These are phyloP conservation scores for Rhabdophis nuchalis DNA, from an alignment of 2,797 vertebrate genomes.

Conservation along the genomic window DNA sequence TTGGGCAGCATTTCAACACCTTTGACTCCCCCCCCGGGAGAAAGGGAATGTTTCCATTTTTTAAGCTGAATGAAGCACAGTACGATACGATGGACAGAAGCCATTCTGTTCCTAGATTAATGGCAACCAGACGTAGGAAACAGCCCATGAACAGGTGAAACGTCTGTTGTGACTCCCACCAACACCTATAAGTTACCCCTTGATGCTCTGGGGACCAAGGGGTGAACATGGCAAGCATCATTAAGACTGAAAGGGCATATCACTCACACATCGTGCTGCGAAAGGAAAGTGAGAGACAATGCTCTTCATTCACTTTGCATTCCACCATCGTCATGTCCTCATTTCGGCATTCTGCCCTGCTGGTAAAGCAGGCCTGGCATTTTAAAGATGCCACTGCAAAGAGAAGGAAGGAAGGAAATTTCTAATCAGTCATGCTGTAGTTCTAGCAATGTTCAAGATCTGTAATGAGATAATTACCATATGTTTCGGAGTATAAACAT, in stretches of 20 bases:
- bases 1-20: too few relatives aligned
- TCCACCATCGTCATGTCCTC: not conserved
- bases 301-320: not conserved
- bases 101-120: not conserved
- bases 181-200: not conserved
- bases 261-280: not conserved
- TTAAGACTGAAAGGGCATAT: not conserved
- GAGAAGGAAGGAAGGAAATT: not conserved
- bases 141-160: not conserved
- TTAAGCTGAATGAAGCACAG: not conserved
- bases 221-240: not conserved
- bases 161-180: not conserved
- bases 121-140: not conserved
- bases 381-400: not conserved
- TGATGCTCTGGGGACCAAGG: not conserved
- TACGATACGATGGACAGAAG: not conserved
- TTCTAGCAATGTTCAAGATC: not conserved
- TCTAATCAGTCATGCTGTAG: not conserved
- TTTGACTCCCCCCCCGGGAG: not conserved
- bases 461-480: not conserved
- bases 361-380: not conserved
- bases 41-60: not conserved
- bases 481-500: too few relatives aligned
- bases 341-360: not conserved
- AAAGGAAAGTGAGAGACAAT: not conserved